Evolutionary conservation across 2,797 vertebrate species (phyloP).

Genomic region (Pangasius djambal): DNA sequence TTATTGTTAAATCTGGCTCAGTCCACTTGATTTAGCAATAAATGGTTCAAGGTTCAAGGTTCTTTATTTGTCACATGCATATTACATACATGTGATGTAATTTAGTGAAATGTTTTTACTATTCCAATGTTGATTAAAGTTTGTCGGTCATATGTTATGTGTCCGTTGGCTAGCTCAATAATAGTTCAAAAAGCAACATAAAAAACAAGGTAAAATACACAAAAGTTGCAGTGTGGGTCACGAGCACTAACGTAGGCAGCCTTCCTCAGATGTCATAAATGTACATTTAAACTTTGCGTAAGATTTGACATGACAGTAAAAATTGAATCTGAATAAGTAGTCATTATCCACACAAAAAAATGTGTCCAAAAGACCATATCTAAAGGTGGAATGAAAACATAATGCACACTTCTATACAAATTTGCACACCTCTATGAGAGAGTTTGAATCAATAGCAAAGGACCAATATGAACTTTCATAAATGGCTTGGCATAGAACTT

Average conservation of each 20-base stretch:
- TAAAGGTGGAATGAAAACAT: neutral
- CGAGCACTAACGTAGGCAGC: too few relatives aligned
- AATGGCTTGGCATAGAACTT: neutral
- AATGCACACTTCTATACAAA: neutral
- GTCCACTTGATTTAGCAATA: conserved; percentile 40
- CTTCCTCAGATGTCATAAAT: neutral
- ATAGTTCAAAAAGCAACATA: too few relatives aligned
- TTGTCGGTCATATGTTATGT: too few relatives aligned
- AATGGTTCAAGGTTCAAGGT: too few relatives aligned
- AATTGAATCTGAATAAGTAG: conserved; percentile 3
- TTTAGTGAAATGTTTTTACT: too few relatives aligned
- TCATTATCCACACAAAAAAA: neutral
- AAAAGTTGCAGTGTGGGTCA: too few relatives aligned
- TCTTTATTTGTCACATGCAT: too few relatives aligned
- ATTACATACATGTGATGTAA: too few relatives aligned
- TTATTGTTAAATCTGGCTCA: conserved; percentile 25
- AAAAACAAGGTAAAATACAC: too few relatives aligned
- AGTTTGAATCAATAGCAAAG: neutral
- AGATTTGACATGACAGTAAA: conserved; percentile 36
- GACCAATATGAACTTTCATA: neutral
- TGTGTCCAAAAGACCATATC: neutral
- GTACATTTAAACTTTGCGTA: conserved; percentile 43
- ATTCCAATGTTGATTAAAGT: too few relatives aligned
- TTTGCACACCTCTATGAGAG: neutral
- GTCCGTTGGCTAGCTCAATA: too few relatives aligned